Percentiles rank a stretch among this genome's conserved stretches.
Conservation (phyloP, 2,797 vertebrate species). For the Gallinago solitaria region DNA sequence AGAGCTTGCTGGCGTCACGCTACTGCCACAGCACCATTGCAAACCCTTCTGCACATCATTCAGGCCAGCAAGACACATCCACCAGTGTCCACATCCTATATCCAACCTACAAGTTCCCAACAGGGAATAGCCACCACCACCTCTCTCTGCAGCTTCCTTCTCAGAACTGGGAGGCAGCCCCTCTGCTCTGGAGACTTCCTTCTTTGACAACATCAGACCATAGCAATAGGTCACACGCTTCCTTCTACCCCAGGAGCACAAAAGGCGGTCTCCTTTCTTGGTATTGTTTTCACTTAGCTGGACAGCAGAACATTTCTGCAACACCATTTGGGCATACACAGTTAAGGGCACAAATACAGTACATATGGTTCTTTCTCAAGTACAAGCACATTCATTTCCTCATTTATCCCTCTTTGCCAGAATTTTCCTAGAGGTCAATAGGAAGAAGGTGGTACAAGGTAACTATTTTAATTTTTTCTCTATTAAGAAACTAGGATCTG, state of each 20-base stretch:
- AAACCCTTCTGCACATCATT: background rate
- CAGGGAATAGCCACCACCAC: background rate
- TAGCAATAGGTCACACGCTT: background rate
- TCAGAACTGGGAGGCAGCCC: background rate
- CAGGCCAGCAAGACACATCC: background rate
- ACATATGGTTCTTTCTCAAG: background rate
- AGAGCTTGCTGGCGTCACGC: background rate
- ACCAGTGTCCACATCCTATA: background rate
- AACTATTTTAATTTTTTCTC: background rate
- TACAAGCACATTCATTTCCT: background rate
- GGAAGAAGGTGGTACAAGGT: background rate
- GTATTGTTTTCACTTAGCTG: background rate
- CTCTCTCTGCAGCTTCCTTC: background rate
- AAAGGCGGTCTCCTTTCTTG: background rate
- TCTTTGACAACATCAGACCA: background rate
- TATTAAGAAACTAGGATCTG: background rate
- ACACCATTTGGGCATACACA: background rate
- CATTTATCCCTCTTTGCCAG: background rate
- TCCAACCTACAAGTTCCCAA: background rate
- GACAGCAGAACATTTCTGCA: background rate
- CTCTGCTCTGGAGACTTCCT: background rate
- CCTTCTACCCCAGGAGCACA: background rate
- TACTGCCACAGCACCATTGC: background rate
- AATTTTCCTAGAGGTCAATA: background rate
- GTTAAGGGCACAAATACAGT: background rate